phyloP scores from a whole-genome alignment of 53 echinoderm and acorn worm species.

The Astropecten irregularis region DNA sequence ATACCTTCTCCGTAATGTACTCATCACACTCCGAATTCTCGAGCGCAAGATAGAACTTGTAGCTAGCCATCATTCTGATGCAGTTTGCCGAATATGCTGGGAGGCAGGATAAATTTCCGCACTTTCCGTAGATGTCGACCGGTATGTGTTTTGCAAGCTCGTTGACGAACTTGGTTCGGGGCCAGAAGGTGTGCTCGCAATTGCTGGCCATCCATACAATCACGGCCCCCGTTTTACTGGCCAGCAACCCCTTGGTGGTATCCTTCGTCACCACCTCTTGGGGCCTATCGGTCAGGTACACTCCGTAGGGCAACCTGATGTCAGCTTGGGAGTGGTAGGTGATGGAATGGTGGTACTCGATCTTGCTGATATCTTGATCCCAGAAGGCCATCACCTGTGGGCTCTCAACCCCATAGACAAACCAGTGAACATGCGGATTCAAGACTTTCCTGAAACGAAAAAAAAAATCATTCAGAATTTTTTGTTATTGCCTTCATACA shows the following conservation, averaged over 20 bases:
- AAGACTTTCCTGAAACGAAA: constrained; percentile 47
- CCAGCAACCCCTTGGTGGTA: constrained; percentile 42
- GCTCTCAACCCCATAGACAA: constrained; percentile 83
- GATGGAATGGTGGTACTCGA: constrained; percentile 77
- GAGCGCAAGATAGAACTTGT: constrained; percentile 85
- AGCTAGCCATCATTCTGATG: constrained; percentile 54
- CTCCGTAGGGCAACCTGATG: constrained; percentile 72
- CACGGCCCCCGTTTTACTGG: constrained; percentile 62
- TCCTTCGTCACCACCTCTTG: too few relatives aligned
- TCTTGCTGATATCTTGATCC: constrained; percentile 70
- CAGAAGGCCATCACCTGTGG: constrained; percentile 84
- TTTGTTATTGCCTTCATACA: too few relatives aligned
- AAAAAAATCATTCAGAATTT: too few relatives aligned
- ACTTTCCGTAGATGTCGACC: constrained; percentile 73
- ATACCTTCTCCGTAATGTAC: constrained; percentile 86
- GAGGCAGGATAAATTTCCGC: constrained; percentile 73
- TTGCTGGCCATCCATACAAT: constrained; percentile 94
- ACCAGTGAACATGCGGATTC: constrained; percentile 59
- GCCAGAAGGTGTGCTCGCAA: constrained; percentile 87
- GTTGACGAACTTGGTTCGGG: constrained; percentile 71
- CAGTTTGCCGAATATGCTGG: constrained; percentile 74
- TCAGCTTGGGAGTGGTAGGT: constrained; percentile 76
- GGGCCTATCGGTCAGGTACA: constrained; percentile 26
- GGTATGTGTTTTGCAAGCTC: constrained; percentile 63
- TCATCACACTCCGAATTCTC: constrained; percentile 86